phyloP scores from a whole-genome alignment of 2,888 invertebrate genomes.

The Callosobruchus maculatus region DNA sequence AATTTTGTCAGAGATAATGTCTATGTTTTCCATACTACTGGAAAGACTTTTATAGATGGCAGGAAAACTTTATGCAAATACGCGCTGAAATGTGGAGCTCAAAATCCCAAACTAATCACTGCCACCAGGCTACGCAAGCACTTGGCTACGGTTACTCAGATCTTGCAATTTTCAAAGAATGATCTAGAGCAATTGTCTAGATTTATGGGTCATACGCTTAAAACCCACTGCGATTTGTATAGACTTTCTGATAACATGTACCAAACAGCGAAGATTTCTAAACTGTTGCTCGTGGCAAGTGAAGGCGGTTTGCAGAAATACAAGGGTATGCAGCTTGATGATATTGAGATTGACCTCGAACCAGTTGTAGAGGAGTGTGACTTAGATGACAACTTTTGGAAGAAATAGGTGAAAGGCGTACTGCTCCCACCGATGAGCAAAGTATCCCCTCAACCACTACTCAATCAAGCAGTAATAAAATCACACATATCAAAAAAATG shows the following conservation, averaged over 20 bases:
- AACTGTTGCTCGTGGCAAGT: conserved; percentile 12
- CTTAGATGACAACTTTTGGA: conserved; percentile 73
- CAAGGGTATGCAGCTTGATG: conserved; percentile 16
- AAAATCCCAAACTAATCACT: conserved; percentile 9
- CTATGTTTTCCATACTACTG: conserved; percentile 17
- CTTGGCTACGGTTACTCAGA: conserved; percentile 17
- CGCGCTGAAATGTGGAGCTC: conserved; percentile 14
- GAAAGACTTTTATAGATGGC: conserved; percentile 18
- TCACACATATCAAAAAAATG: not conserved
- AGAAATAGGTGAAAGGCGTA: not conserved
- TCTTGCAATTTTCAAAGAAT: conserved; percentile 15
- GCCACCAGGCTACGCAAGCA: conserved; percentile 22
- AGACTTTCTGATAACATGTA: conserved; percentile 17
- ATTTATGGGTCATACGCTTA: conserved; percentile 22
- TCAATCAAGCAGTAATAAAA: not conserved
- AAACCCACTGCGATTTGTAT: conserved; percentile 17
- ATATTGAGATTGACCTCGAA: conserved; percentile 14
- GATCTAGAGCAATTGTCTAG: conserved; percentile 18
- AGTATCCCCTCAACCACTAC: no score
- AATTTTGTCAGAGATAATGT: conserved; percentile 13
- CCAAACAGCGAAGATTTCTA: conserved; percentile 22
- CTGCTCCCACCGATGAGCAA: not conserved
- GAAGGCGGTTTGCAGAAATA: conserved; percentile 14
- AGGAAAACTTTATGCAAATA: conserved; percentile 22
- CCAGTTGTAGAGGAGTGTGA: conserved; percentile 93